phyloP scores from a whole-genome alignment of 2,888 invertebrate genomes.

The Folsomia candida region DNA sequence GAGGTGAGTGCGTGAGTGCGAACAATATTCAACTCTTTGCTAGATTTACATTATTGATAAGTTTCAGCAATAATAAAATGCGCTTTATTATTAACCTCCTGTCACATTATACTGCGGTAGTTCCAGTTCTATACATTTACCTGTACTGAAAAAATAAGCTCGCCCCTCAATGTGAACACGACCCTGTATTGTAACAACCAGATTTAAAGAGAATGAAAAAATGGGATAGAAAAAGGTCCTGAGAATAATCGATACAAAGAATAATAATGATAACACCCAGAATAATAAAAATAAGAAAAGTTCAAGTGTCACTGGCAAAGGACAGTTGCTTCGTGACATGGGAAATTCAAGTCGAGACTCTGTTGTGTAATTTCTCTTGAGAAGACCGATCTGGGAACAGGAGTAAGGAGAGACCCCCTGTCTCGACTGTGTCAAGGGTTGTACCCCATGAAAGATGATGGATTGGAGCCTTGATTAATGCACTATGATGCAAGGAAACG shows the following conservation, averaged over 20 bases:
- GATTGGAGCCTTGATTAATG: constrained; percentile 47
- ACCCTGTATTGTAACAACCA: background rate
- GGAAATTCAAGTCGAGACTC: background rate
- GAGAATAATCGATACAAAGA: background rate
- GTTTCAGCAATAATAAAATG: background rate
- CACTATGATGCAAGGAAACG: constrained; percentile 41
- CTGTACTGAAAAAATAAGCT: too few species aligned
- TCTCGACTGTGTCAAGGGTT: constrained; percentile 42
- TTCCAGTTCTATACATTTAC: background rate
- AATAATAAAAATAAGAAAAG: background rate
- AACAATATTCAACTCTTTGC: constrained; percentile 26
- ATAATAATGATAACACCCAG: background rate
- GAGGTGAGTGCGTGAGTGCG: constrained; percentile 26
- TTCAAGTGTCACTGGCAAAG: background rate
- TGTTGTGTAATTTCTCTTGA: constrained; percentile 2
- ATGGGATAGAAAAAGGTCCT: background rate
- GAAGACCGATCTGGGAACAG: background rate
- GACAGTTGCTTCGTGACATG: constrained; percentile 12
- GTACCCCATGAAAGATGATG: constrained; percentile 43
- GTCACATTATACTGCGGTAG: too few species aligned
- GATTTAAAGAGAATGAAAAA: background rate
- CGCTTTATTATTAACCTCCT: background rate
- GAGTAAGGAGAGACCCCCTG: constrained; percentile 33
- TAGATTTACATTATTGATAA: background rate
- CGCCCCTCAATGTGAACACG: too few species aligned